Percentiles rank a stretch among this genome's conserved stretches.
Conservation (phyloP, 2,888 invertebrate genomes). For the Amiota minor region DNA sequence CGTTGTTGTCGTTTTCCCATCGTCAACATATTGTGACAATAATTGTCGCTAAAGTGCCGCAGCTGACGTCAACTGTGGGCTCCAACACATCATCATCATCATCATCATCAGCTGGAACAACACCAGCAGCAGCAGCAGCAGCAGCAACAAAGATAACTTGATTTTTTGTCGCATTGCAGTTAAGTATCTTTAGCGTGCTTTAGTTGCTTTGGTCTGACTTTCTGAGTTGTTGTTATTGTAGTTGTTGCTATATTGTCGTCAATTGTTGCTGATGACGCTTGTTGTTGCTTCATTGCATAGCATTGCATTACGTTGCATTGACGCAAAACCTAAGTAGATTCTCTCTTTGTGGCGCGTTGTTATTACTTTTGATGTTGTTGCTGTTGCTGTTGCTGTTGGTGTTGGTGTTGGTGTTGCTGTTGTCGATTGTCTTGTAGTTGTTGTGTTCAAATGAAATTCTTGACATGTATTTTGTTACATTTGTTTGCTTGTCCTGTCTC, state of each 20-base stretch:
- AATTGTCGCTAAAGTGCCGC: constrained; percentile 57
- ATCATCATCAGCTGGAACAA: constrained; percentile 19
- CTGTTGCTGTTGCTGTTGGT: constrained; percentile 38
- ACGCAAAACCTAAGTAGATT: no score
- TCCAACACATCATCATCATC: constrained; percentile 27
- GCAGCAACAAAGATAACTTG: neutral
- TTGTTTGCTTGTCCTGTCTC: constrained; percentile 49
- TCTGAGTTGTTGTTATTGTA: constrained; percentile 6
- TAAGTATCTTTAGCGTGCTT: no score
- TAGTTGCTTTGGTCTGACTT: neutral
- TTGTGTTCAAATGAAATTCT: constrained; percentile 73
- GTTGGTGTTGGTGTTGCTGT: constrained; percentile 44
- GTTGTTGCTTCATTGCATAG: constrained; percentile 39
- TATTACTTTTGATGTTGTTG: constrained; percentile 10
- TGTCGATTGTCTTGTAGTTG: constrained; percentile 73
- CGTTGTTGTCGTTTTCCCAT: no score
- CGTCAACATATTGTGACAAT: constrained; percentile 53
- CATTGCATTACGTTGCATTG: no score
- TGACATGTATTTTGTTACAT: constrained; percentile 68
- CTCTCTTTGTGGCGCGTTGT: neutral
- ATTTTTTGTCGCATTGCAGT: no score
- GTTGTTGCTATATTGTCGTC: constrained; percentile 7
- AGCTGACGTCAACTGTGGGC: constrained; percentile 21
- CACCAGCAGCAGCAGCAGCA: neutral
- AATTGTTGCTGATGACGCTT: constrained; percentile 52